phyloP scores from a whole-genome alignment of 2,888 invertebrate genomes.

The Oligia strigilis region DNA sequence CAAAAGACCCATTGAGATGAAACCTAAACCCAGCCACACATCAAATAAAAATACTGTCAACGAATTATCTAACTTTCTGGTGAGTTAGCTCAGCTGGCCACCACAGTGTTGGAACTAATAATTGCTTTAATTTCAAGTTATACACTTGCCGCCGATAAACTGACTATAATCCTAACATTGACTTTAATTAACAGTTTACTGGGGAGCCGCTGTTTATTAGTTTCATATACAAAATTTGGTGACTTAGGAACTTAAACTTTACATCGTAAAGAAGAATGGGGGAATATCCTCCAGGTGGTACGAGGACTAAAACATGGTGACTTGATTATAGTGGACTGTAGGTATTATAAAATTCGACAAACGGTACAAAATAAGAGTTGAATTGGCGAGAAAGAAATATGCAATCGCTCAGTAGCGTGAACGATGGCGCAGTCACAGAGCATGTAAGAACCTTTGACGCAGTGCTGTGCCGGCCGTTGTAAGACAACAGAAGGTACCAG shows the following conservation, averaged over 20 bases:
- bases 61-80: background rate
- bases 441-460: too few species aligned
- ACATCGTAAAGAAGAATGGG: background rate
- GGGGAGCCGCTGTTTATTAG: slow-evolving; percentile 23
- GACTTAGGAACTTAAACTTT: background rate
- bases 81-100: background rate
- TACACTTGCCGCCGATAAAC: background rate
- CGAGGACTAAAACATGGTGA: too few species aligned
- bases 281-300: too few species aligned
- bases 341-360: too few species aligned
- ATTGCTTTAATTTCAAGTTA: slow-evolving; percentile 9
- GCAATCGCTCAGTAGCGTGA: too few species aligned
- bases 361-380: too few species aligned
- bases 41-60: too few species aligned
- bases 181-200: slow-evolving; percentile 19
- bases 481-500: too few species aligned
- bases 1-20: background rate
- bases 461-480: too few species aligned
- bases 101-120: slow-evolving; percentile 14
- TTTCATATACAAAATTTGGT: slow-evolving; percentile 6
- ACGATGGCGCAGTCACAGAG: too few species aligned
- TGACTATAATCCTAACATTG: slow-evolving; percentile 8
- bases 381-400: too few species aligned
- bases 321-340: too few species aligned
- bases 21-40: background rate